phyloP scores from a whole-genome alignment of 1,140 invertebrate species.

The Drosophila miranda region DNA sequence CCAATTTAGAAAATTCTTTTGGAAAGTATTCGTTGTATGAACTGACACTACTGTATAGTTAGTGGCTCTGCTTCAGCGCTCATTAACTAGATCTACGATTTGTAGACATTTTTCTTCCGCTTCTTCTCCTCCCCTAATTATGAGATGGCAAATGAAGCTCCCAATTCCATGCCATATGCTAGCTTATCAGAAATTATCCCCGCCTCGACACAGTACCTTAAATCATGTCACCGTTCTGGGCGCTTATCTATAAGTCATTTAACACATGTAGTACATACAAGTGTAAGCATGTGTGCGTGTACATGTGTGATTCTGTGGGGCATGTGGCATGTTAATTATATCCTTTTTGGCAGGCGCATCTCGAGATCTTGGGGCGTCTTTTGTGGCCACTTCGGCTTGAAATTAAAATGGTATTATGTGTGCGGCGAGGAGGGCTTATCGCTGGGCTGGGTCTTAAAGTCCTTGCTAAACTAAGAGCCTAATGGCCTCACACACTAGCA shows the following conservation, averaged over 20 bases:
- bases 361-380: constrained; percentile 44
- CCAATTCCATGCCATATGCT: neutral
- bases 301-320: neutral
- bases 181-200: constrained; percentile 52
- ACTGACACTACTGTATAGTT: too few species aligned
- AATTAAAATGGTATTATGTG: constrained; percentile 74
- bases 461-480: constrained; percentile 63
- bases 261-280: constrained; percentile 22
- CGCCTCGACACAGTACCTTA: constrained; percentile 34
- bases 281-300: neutral
- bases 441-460: constrained; percentile 56
- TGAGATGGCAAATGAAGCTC: constrained; percentile 15
- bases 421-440: constrained; percentile 51
- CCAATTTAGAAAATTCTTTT: too few species aligned
- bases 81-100: constrained; percentile 12
- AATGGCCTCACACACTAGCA: constrained; percentile 58
- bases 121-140: neutral
- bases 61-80: neutral
- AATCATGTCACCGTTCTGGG: constrained; percentile 41
- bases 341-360: constrained; percentile 55
- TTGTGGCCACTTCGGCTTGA: constrained; percentile 64
- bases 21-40: too few species aligned
- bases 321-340: constrained; percentile 66
- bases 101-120: neutral
- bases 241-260: constrained; percentile 52